A percentile compares a stretch with the other conserved stretches of the same genome.
These are phyloP conservation scores for Nylanderia fulva DNA, from an alignment of 1,140 invertebrate species.

Conservation along the genomic window DNA sequence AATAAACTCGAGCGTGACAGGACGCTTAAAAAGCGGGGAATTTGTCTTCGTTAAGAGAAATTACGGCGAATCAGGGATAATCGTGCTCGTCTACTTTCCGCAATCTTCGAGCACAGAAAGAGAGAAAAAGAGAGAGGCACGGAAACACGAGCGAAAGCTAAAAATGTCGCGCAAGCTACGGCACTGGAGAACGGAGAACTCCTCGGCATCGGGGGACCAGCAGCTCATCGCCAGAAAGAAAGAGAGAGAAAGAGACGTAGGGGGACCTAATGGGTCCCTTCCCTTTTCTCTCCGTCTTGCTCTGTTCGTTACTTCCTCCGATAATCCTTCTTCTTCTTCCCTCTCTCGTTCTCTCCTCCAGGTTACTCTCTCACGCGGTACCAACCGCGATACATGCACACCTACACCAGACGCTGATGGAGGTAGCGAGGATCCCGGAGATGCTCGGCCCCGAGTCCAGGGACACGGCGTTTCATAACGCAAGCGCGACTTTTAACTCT, in stretches of 20 bases:
- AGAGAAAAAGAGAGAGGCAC: neutral
- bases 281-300: constrained; percentile 60
- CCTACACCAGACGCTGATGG: constrained; percentile 66
- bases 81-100: constrained; percentile 3
- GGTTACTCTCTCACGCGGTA: constrained; percentile 78
- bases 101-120: neutral
- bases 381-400: constrained; percentile 60
- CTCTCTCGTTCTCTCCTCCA: neutral
- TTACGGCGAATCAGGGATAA: constrained; percentile 30
- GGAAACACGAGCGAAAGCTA: neutral
- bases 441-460: neutral
- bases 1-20: neutral
- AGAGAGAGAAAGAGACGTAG: too few relatives aligned
- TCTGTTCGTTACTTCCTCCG: constrained; percentile 30
- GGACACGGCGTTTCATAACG: constrained; percentile 22
- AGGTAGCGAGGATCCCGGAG: constrained; percentile 34
- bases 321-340: constrained; percentile 33
- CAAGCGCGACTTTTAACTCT: neutral
- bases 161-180: constrained; percentile 34
- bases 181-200: constrained; percentile 57
- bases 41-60: constrained; percentile 38
- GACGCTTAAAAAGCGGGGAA: neutral
- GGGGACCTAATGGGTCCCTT: constrained; percentile 74
- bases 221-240: constrained; percentile 65
- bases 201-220: constrained; percentile 25